Evolutionary conservation across 2,113 vertebrate species (phyloP), one percentile per base, ranked within the genome.

Genomic region (Chaetorhynchus papuensis): DNA sequence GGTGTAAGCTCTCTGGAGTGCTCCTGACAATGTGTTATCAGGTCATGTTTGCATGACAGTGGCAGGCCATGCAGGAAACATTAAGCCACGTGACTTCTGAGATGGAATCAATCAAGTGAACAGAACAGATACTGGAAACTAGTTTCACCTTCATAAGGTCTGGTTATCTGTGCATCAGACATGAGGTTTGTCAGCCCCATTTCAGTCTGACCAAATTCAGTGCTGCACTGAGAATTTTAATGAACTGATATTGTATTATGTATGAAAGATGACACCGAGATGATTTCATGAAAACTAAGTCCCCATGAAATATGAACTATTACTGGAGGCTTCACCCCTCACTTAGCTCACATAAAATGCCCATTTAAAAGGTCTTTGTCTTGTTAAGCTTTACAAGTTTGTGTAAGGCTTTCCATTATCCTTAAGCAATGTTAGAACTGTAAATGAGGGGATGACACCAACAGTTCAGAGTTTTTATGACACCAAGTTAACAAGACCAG

Each of bases 41-140:
- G 98, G 97, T 97, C 97, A 96, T 98, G 98, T 98, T 98, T 98
- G 97, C 97, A 98, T 98, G 98, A 98, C 98, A 98, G 98, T 97
- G 95, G 96, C 96, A 98, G 96, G 88, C 96, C 96, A 98, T 97
- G 97, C 97, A 98, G 97, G 97, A 98, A 98, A 98, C 98, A 98
- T 98, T 97, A 98, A 98, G 97, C 97, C 97, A 97, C 78, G 94
- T 97, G 98, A 98, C 96, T 98, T 98, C 97, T 97, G 97, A 98
- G 97, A 97, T 47, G 76, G 97, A 98, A 97, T 98, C 97, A 98
- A 97, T 98, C 98, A 98, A 98, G 97, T 98, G 97, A 98, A 94
- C 93, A 97, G 97, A 89, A 97, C 94, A 96, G 97, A 96, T 97
- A 96, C 96, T 98, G 97, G 98, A 98, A 98, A 98, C 97, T 98